Percentiles rank a stretch among this genome's conserved stretches.
Evolutionary conservation across 53 echinoderm and acorn worm genomes (phyloP).

Genomic region (Paracentrotus lividus): DNA sequence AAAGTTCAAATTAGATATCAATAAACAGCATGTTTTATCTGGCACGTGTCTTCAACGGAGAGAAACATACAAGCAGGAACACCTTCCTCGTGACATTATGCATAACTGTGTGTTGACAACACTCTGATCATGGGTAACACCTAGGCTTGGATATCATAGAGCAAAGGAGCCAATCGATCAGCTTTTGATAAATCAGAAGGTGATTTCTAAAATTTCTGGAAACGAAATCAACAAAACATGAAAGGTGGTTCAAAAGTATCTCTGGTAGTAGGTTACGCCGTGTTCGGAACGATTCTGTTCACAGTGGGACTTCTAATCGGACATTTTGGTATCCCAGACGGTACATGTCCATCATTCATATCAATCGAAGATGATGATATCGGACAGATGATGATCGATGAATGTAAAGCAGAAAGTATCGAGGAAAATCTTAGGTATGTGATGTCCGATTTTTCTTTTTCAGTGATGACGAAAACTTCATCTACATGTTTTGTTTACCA

Average conservation of each 20-base stretch:
- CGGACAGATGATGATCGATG: conserved; percentile 57
- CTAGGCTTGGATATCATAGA: too few species aligned
- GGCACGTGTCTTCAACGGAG: too few species aligned
- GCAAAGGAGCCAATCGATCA: too few species aligned
- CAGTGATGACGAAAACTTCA: too few species aligned
- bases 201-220: background rate
- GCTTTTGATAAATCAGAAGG: background rate
- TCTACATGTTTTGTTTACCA: too few species aligned
- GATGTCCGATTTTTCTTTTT: background rate
- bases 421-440: conserved; percentile 66
- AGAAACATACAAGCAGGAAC: too few species aligned
- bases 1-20: too few species aligned
- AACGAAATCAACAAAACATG: background rate
- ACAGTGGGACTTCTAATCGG: conserved; percentile 42
- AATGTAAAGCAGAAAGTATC: conserved; percentile 67
- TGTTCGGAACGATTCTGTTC: conserved; percentile 7
- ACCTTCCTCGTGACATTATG: too few species aligned
- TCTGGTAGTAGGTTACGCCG: background rate
- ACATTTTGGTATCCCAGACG: conserved; percentile 35
- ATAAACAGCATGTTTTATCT: too few species aligned
- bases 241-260: background rate
- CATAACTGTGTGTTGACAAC: too few species aligned
- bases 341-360: conserved; percentile 21
- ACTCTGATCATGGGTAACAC: too few species aligned
- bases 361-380: conserved; percentile 49